phyloP scores from a whole-genome alignment of 1,140 invertebrate genomes.

The Solenopsis fugax region DNA sequence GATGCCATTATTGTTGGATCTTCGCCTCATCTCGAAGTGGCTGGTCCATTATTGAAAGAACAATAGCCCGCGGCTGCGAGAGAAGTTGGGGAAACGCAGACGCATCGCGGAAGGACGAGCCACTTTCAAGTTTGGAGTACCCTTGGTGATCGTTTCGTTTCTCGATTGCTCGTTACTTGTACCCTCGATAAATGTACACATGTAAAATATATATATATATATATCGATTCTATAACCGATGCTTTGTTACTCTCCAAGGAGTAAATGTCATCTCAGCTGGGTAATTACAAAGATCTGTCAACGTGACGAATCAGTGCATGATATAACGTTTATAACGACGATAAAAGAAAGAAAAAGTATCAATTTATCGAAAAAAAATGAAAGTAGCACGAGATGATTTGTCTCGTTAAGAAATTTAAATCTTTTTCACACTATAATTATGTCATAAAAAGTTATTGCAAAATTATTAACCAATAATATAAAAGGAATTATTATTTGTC shows the following conservation, averaged over 20 bases:
- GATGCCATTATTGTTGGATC: conserved; percentile 68
- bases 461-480: background rate
- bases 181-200: conserved; percentile 14
- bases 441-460: background rate
- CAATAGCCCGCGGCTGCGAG: conserved; percentile 23
- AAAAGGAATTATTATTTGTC: background rate
- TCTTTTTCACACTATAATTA: background rate
- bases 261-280: conserved; percentile 18
- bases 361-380: background rate
- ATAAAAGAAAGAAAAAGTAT: background rate
- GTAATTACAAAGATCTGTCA: conserved; percentile 25
- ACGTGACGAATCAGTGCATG: background rate
- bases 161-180: conserved; percentile 28
- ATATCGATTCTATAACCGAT: background rate
- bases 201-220: background rate
- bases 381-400: background rate
- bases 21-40: conserved; percentile 50
- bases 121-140: conserved; percentile 39
- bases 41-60: conserved; percentile 55
- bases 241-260: background rate
- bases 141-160: conserved; percentile 48
- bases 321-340: background rate
- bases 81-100: conserved; percentile 32
- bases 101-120: conserved; percentile 35
- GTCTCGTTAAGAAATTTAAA: background rate